Conservation (phyloP, 2,113 vertebrate species). For the Cynopterus brachyotis region DNA sequence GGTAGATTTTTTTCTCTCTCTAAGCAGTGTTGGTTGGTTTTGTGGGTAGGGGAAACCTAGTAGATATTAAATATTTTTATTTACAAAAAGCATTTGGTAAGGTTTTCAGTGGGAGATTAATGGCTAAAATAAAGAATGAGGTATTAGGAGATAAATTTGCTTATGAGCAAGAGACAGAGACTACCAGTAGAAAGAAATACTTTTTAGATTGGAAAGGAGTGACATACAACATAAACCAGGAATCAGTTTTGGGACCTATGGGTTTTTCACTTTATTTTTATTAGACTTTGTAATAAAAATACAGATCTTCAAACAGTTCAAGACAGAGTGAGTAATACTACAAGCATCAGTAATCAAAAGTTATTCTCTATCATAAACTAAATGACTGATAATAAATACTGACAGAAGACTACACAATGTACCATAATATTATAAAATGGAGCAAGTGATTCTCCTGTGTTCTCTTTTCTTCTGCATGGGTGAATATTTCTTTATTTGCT, state of each 20-base stretch:
- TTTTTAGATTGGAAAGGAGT: constrained; percentile 63
- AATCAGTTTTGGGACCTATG: constrained; percentile 76
- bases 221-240: constrained; percentile 58
- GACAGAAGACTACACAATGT: constrained; percentile 63
- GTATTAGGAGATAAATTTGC: constrained; percentile 79
- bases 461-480: constrained; percentile 55
- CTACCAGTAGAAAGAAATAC: constrained; percentile 54
- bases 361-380: constrained; percentile 79
- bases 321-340: constrained; percentile 78
- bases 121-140: constrained; percentile 78
- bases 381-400: constrained; percentile 79
- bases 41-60: constrained; percentile 70
- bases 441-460: constrained; percentile 45
- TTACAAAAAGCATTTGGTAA: constrained; percentile 69
- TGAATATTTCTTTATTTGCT: constrained; percentile 75
- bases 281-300: constrained; percentile 76
- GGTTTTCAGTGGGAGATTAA: constrained; percentile 77
- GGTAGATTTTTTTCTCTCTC: constrained; percentile 62
- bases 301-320: constrained; percentile 77
- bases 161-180: constrained; percentile 75
- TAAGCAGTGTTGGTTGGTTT: constrained; percentile 62
- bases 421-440: constrained; percentile 65
- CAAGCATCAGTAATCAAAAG: constrained; percentile 79
- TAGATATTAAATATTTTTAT: constrained; percentile 78
- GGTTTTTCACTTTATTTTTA: constrained; percentile 77